Base-by-base conservation (phyloP, 2,888 invertebrate species). In the Nysson spinosus region DNA sequence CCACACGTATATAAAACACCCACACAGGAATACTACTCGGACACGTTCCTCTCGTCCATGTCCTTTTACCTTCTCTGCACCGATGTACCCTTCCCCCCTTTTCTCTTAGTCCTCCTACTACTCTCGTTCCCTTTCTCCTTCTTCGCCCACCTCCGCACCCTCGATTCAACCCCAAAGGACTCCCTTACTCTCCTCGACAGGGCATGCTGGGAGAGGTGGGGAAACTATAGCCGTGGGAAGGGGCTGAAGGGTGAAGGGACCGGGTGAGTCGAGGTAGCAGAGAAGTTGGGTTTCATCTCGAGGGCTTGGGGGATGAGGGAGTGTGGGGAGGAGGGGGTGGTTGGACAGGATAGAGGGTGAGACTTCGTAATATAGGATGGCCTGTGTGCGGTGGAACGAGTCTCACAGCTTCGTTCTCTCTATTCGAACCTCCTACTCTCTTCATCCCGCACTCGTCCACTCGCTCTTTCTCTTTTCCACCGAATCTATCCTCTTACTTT, bases 251-350 rank as follows among this genome's bases (percentile, higher is more conserved):
- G 43, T 60, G 52, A 54, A 42, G 52, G 54, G 46, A 40, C 39
- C 60, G 58, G 57, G 63, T 57, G 73, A 73, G 75, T 62, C 63
- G 77, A 68, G 68, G 72, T 70, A 72, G 70, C 61, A 60, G 80
- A 81, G 84, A 84, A 84, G 85, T 86, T 84, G 84, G 80, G 85
- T 85, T 85, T 85, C 85, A 86, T 86, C 84, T 86, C 83, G 83
- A 80, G 81, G 83, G 81, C 78, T 79, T 75, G 77, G 77, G 68
- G 74, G 71, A 69, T 65, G 71, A 61, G 55, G 63, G 49, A 64
- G 68, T 50, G 54, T 72, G 52, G 50, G 56, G 42, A 49, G 35
- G 49, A 58, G 44, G 69, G 60, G 47, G 46, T 52, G 62, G 69
- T 70, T 63, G 65, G 73, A 70, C 73, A 69, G 69, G 75, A 72